Percentiles rank a stretch among this genome's conserved stretches.
Evolutionary conservation across 1,140 invertebrate genomes (phyloP).

Genomic region (Alviniconcha marisindica): DNA sequence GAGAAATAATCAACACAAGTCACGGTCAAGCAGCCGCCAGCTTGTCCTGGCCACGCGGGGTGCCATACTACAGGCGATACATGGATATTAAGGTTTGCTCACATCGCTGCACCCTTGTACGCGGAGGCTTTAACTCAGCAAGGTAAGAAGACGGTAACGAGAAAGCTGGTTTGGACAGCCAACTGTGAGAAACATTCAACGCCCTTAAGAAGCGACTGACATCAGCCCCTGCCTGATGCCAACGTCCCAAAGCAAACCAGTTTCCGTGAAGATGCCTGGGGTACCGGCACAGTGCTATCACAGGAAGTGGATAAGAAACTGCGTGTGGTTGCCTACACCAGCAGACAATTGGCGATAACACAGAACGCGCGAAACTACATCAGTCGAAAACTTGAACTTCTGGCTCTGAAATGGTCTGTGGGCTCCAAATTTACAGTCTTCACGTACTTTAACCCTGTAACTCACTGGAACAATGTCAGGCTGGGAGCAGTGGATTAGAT

Average conservation of each 20-base stretch:
- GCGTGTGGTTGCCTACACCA: constrained; percentile 43
- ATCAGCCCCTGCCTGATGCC: constrained; percentile 46
- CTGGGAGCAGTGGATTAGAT: constrained; percentile 49
- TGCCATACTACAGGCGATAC: constrained; percentile 74
- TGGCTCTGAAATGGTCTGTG: constrained; percentile 50
- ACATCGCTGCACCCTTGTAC: constrained; percentile 67
- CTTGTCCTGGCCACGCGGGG: constrained; percentile 76
- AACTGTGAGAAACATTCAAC: background rate
- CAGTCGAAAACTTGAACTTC: constrained; percentile 46
- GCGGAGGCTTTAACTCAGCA: background rate
- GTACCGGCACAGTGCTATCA: background rate
- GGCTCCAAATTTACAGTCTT: constrained; percentile 9
- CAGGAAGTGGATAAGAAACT: background rate
- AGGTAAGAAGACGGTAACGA: background rate
- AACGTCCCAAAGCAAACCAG: constrained; percentile 10
- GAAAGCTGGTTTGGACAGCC: background rate
- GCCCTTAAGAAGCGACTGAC: constrained; percentile 17
- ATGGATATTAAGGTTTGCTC: constrained; percentile 65
- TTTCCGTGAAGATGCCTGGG: background rate
- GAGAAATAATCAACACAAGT: constrained; percentile 53
- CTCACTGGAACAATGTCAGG: constrained; percentile 37
- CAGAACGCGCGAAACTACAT: background rate
- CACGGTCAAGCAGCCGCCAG: constrained; percentile 69
- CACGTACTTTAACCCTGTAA: background rate
- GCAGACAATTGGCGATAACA: constrained; percentile 25